phyloP scores from a whole-genome alignment of 2,113 vertebrate species.

The Mustela lutreola region DNA sequence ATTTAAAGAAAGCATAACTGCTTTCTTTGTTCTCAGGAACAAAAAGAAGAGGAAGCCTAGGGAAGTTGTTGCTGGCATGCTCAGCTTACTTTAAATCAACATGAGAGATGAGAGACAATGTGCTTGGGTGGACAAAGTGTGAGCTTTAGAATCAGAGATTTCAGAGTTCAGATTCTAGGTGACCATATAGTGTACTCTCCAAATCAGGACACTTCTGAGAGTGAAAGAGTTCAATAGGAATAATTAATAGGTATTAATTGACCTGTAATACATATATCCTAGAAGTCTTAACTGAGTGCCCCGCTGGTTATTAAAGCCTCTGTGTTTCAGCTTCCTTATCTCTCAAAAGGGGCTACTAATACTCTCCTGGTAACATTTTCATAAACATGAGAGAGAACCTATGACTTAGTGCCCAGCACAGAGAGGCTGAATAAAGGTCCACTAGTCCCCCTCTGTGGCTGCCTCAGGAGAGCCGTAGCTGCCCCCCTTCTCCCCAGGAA shows the following conservation, averaged over 20 bases:
- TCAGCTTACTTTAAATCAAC: not conserved
- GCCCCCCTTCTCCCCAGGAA: accelerated
- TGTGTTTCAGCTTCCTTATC: not conserved
- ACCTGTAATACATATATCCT: not conserved
- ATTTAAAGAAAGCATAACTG: not conserved
- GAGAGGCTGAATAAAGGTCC: not conserved
- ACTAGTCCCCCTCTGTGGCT: accelerated
- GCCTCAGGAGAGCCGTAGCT: not conserved
- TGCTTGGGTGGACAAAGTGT: not conserved
- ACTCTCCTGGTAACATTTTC: not conserved
- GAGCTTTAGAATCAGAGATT: not conserved
- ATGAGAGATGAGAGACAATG: not conserved
- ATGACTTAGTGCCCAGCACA: not conserved
- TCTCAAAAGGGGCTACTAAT: not conserved
- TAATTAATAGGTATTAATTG: not conserved
- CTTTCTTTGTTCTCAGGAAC: no score
- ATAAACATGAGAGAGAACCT: not conserved
- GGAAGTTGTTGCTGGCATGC: not conserved
- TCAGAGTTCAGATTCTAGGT: not conserved
- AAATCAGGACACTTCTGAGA: not conserved
- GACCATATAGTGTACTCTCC: not conserved
- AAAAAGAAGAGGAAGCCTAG: not conserved
- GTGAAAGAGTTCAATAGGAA: not conserved
- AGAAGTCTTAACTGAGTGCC: not conserved
- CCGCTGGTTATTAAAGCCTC: constrained; percentile 19